These are phyloP conservation scores for Eumaeus atala DNA, from an alignment of 1,140 invertebrate species.

Conservation along the genomic window DNA sequence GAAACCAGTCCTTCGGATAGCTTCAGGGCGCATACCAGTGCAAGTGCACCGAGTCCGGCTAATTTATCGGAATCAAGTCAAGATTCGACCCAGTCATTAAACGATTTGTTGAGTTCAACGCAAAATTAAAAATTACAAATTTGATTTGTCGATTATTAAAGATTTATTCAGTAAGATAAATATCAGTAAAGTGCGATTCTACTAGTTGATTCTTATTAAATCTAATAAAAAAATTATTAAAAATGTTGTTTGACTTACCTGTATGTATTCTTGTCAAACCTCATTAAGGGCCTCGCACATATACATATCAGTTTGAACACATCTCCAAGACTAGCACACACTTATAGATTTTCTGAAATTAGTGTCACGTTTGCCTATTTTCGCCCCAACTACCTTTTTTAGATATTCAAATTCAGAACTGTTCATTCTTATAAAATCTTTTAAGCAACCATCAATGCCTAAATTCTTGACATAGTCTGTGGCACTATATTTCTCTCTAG, in stretches of 20 bases:
- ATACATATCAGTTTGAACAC: conserved; percentile 18
- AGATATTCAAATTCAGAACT: conserved; percentile 19
- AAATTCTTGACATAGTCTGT: conserved; percentile 19
- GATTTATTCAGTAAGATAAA: conserved; percentile 9
- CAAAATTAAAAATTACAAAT: conserved; percentile 26
- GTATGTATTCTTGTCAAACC: conserved; percentile 16
- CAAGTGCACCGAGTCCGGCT: conserved; percentile 26
- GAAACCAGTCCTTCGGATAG: conserved; percentile 28
- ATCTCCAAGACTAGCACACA: conserved; percentile 18
- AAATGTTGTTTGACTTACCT: conserved; percentile 25
- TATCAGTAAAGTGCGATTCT: conserved; percentile 4
- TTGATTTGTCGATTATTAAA: conserved; percentile 25
- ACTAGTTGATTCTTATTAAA: conserved; percentile 20
- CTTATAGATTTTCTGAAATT: conserved; percentile 14
- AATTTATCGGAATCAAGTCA: conserved; percentile 28
- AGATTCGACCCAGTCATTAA: conserved; percentile 27
- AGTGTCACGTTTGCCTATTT: conserved; percentile 19
- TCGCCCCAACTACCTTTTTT: conserved; percentile 17
- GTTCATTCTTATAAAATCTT: conserved; percentile 15
- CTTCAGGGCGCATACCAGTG: conserved; percentile 26
- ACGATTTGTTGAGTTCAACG: conserved; percentile 26
- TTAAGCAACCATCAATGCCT: conserved; percentile 18
- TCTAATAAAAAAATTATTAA: conserved; percentile 22
- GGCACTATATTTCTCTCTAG: conserved; percentile 19
- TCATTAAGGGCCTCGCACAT: conserved; percentile 12